Evolutionary conservation across 1,140 invertebrate species (phyloP).

Genomic region (Drosophila ambigua): DNA sequence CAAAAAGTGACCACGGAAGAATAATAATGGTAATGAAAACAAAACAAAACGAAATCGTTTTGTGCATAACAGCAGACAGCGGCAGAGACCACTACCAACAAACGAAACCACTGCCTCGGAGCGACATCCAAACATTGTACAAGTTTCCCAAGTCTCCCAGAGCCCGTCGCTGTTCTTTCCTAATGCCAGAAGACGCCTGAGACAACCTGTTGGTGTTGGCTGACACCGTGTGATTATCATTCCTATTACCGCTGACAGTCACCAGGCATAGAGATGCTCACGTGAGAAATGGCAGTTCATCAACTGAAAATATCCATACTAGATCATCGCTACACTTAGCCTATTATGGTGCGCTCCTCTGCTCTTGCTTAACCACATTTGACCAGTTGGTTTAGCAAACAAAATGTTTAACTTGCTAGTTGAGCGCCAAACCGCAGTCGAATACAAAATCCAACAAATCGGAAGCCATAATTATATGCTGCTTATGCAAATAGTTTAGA

Average conservation of each 20-base stretch:
- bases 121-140: conserved; percentile 19
- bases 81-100: not conserved
- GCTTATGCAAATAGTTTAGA: not conserved
- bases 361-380: conserved; percentile 9
- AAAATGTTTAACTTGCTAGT: not conserved
- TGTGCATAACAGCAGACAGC: conserved; percentile 15
- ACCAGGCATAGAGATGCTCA: conserved; percentile 38
- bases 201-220: conserved; percentile 52
- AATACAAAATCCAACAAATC: not conserved
- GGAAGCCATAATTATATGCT: not conserved
- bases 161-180: conserved; percentile 31
- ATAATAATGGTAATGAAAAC: conserved; percentile 67
- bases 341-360: not conserved
- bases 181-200: conserved; percentile 25
- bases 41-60: conserved; percentile 57
- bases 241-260: conserved; percentile 40
- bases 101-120: conserved; percentile 10
- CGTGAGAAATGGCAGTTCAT: conserved; percentile 31
- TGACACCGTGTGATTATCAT: conserved; percentile 75
- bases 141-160: not conserved
- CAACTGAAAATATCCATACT: not conserved
- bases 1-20: conserved; percentile 31
- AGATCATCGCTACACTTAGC: not conserved
- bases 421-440: conserved; percentile 7
- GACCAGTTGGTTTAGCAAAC: conserved; percentile 14